phyloP scores from a whole-genome alignment of 2,888 invertebrate species.

The Hermaeophaga mercurialis region DNA sequence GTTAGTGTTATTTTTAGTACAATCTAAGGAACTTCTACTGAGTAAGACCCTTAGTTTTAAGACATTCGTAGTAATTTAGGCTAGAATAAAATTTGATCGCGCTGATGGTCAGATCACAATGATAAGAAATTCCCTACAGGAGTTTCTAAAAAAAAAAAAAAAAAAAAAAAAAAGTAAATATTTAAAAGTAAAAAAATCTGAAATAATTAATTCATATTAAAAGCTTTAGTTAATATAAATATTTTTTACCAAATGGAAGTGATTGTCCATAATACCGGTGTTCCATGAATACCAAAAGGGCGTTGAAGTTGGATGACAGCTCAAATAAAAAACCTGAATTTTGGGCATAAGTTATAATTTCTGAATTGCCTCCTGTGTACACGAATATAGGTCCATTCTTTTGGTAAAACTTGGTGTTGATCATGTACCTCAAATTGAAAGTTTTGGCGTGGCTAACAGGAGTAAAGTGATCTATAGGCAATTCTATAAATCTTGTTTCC shows the following conservation, averaged over 20 bases:
- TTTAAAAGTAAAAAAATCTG: no score
- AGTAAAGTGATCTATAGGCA: conserved; percentile 85
- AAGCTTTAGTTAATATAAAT: no score
- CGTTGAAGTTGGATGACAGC: conserved; percentile 77
- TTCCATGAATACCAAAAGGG: conserved; percentile 88
- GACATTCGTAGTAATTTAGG: no score
- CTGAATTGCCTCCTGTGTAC: conserved; percentile 96
- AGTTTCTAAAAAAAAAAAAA: no score
- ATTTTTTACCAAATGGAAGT: conserved; percentile 82
- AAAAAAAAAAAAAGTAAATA: no score
- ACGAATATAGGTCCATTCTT: conserved; percentile 83
- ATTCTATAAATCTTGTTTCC: conserved; percentile 59
- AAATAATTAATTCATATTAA: no score
- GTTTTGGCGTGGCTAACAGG: conserved; percentile 69
- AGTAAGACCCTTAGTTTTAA: no score
- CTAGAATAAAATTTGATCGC: no score
- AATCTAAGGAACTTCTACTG: no score
- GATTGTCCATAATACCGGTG: conserved; percentile 95
- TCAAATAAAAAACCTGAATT: conserved; percentile 96
- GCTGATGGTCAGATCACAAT: no score
- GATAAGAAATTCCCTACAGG: no score
- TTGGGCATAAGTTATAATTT: conserved; percentile 84
- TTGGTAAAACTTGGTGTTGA: conserved; percentile 76
- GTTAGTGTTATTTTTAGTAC: no score
- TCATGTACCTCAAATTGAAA: conserved; percentile 80